phyloP scores from a whole-genome alignment of 2,113 vertebrate genomes.

The Corythoichthys intestinalis region DNA sequence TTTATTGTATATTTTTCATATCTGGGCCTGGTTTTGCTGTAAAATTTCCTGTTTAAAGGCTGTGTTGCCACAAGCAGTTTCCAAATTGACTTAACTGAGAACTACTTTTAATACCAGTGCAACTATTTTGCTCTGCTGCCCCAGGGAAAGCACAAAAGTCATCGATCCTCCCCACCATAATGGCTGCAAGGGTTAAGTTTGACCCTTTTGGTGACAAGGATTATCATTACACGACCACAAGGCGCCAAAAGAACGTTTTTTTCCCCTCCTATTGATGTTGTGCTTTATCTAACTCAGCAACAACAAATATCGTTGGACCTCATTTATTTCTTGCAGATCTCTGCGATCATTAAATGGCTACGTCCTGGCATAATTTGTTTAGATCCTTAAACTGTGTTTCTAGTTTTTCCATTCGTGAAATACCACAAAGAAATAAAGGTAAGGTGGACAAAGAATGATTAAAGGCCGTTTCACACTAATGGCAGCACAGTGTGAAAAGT shows the following conservation, averaged over 20 bases:
- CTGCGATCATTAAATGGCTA: not conserved
- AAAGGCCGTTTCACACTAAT: not conserved
- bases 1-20: too few relatives aligned
- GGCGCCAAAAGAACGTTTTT: slow-evolving; percentile 55
- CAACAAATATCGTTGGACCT: slow-evolving; percentile 9
- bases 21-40: too few relatives aligned
- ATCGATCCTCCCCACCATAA: slow-evolving; percentile 71
- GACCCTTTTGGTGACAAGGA: slow-evolving; percentile 51
- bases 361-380: not conserved
- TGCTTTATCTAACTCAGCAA: slow-evolving; percentile 14
- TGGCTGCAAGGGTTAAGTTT: slow-evolving; percentile 63
- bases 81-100: slow-evolving; percentile 42
- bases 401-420: not conserved
- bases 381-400: not conserved
- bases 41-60: not conserved
- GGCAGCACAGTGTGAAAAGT: too few relatives aligned
- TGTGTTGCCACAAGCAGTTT: slow-evolving; percentile 23
- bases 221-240: slow-evolving; percentile 55
- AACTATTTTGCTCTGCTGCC: slow-evolving; percentile 48
- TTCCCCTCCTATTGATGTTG: slow-evolving; percentile 41
- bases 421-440: not conserved
- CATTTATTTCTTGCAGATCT: slow-evolving; percentile 16
- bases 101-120: slow-evolving; percentile 62
- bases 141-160: slow-evolving; percentile 63
- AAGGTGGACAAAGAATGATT: not conserved